phyloP scores from a whole-genome alignment of 2,888 invertebrate species.

The Nasonia oneida region DNA sequence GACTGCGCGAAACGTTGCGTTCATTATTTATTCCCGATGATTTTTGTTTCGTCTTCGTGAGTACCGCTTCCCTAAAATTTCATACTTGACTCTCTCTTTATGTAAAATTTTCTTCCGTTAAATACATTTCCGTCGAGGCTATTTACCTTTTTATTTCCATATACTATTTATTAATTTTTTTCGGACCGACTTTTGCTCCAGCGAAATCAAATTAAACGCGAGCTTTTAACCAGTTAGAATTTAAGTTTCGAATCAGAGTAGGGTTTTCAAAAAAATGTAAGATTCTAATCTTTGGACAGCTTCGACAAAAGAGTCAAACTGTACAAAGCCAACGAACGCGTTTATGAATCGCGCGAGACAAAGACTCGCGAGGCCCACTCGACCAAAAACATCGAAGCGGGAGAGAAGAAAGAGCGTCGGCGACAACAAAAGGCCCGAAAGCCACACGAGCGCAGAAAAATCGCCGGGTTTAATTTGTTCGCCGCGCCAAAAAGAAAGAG shows the following conservation, averaged over 20 bases:
- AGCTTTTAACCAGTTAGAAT: background rate
- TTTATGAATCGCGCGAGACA: background rate
- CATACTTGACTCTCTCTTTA: no score
- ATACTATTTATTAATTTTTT: no score
- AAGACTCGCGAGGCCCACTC: background rate
- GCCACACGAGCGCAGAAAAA: background rate
- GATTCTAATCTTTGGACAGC: background rate
- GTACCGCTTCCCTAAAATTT: no score
- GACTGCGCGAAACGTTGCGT: background rate
- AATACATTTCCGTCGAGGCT: no score
- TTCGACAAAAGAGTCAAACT: background rate
- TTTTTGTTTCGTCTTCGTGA: no score
- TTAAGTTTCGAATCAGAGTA: background rate
- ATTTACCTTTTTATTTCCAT: no score
- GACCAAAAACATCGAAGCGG: background rate
- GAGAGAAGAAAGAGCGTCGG: background rate
- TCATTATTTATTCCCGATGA: background rate
- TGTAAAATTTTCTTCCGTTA: no score
- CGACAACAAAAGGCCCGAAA: background rate
- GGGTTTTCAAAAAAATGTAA: background rate
- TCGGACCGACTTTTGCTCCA: no score
- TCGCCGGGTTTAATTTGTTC: slow-evolving; percentile 18
- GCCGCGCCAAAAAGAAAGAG: background rate
- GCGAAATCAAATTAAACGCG: no score
- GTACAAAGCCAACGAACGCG: background rate